phyloP scores from a whole-genome alignment of 2,797 vertebrate species.

The Xenopus petersii region DNA sequence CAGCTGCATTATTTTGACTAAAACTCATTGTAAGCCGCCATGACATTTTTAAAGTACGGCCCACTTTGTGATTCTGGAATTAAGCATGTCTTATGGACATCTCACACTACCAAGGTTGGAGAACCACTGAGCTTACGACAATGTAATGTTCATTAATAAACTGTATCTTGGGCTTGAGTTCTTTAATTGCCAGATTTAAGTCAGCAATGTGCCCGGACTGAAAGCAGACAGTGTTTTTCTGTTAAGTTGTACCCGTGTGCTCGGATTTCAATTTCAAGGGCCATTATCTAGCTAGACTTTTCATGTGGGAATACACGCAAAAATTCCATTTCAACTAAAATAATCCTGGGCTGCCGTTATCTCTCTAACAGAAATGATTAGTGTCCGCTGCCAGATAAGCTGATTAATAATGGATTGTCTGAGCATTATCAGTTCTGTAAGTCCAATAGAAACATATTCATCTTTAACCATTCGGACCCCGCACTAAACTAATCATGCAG shows the following conservation, averaged over 20 bases:
- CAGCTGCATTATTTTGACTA: too few relatives aligned
- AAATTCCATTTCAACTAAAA: slow-evolving; percentile 47
- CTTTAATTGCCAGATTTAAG: too few relatives aligned
- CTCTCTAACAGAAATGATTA: slow-evolving; percentile 44
- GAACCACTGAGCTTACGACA: too few relatives aligned
- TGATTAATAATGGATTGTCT: slow-evolving; percentile 43
- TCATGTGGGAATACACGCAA: slow-evolving; percentile 40
- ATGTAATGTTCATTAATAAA: too few relatives aligned
- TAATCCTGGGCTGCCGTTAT: slow-evolving; percentile 45
- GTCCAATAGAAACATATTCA: background rate
- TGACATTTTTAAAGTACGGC: too few relatives aligned
- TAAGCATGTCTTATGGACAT: too few relatives aligned
- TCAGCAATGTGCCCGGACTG: too few relatives aligned
- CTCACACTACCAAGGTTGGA: too few relatives aligned
- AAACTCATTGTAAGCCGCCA: too few relatives aligned
- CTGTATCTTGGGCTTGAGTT: too few relatives aligned
- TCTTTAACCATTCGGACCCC: background rate
- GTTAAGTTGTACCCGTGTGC: background rate
- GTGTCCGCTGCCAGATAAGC: slow-evolving; percentile 30
- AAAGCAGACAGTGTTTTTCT: slow-evolving; percentile 6
- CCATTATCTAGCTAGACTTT: slow-evolving; percentile 37
- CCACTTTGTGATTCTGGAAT: too few relatives aligned
- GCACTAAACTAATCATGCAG: too few relatives aligned
- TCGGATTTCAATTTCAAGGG: slow-evolving; percentile 22
- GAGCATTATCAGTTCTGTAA: slow-evolving; percentile 14